Evolutionary conservation across 2,888 invertebrate genomes (phyloP), one percentile per base, ranked within the genome.

Genomic region (Polyommatus icarus): DNA sequence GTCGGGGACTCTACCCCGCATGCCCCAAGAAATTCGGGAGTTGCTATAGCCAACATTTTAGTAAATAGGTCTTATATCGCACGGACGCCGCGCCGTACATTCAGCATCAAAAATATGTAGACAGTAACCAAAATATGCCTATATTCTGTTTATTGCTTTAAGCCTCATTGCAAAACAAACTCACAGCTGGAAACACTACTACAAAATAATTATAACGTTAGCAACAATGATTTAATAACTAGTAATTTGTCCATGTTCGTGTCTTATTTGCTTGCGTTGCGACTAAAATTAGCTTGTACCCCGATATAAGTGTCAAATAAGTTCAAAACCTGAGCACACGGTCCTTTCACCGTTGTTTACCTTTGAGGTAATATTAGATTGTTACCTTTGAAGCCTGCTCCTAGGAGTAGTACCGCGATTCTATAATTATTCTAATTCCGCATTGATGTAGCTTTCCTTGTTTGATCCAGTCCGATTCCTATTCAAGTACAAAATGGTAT

Each of bases 301-400:
- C 59, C 20, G 59, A 59, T 59, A 24, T 24, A 24, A 61, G 24
- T 61, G 61, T 61, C 61, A 61, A 61, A 61, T 61, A 61, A 61
- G 50, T 50, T 50, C 61, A 61, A 61, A 61, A 61, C 61, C 24
- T 12, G 24, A 61, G n/a, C 40, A n/a, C 20, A n/a, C 8, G 57
- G n/a, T 59, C 61, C 61, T 61, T 61, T 24, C 61, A 24, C 59
- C 59, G 7, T 59, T 20, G 8, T 59, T 59, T 59, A 59, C 12
- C 20, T 59, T 20, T 20, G 20, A 61, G 18, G 54, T 54, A 54
- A 3, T 54, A 18, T 54, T 54, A 54, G 18, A 54, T 54, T 54
- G 18, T 4, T 18, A 54, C 54, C 54, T 54, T 18, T 54, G 54
- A 54, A 54, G 54, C 54, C 54, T 18, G 54, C 54, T 54, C 54